Evolutionary conservation across 2,113 vertebrate species (phyloP), one percentile per base, ranked within the genome.

Genomic region (Columba janthina): DNA sequence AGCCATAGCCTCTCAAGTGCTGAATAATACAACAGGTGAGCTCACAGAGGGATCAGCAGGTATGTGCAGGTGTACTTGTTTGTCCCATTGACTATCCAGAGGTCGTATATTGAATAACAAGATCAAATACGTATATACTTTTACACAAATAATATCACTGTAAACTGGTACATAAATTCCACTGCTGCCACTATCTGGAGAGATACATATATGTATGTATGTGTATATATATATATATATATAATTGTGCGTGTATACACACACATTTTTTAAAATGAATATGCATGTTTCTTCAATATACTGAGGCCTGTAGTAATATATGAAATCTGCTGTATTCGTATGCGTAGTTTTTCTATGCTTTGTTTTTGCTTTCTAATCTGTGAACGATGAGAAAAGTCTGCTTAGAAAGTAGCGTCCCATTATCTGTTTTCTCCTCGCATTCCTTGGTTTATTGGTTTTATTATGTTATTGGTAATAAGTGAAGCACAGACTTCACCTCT

Each of bases 1-100:
- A 17, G 98, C 97, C 99, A 99, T 94, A 98, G 98, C 90, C 93
- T 98, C 51, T 98, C 99, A 69, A 84, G 97, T 99, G 72, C 98
- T 99, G 96, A 99, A 99, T 97, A 98, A 92, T 86, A 98, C 99
- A 81, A 99, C 98, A 98, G 99, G 99, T 99, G 97, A 98, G 97
- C 40, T 93, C 60, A 36, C 51, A 19, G 46, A 66, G 70, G 83
- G 76, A 48, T 77, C 19, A 51, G 18, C 53, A 88, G 77, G 26
- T 88, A 36, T 60, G 60, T 74, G 34, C 42, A 77, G 48, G 5
- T 80, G 12, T 74, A 60, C 18, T 73, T 80, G 24, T 40, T 88
- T 48, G 8, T 82, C 42, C 53, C 71, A 25, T 15, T 88, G 80
- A n/a, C 42, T 73, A 26, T 58, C n/a, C 54, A 66, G 74, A 72